Percentiles rank a stretch among this genome's conserved stretches.
Conservation (phyloP, 2,888 invertebrate genomes). For the Teleiodes luculella region DNA sequence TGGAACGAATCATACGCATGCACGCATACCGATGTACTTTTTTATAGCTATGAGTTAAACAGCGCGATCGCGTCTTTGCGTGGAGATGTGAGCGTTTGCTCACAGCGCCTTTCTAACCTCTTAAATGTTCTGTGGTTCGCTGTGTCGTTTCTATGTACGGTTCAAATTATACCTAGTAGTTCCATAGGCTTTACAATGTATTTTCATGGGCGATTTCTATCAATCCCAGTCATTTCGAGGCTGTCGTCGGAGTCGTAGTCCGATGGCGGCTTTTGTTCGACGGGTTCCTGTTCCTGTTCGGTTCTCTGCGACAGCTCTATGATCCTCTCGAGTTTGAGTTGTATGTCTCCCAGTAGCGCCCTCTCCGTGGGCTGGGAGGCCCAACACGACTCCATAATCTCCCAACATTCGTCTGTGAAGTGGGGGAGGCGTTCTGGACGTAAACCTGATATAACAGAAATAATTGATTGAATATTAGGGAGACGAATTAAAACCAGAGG, state of each 20-base stretch:
- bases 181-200: no score
- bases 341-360: conserved; percentile 88
- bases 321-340: conserved; percentile 81
- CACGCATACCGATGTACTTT: no score
- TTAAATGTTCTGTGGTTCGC: no score
- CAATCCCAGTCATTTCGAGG: neutral
- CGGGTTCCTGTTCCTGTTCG: neutral
- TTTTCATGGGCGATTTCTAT: neutral
- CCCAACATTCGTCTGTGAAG: conserved; percentile 90
- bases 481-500: no score
- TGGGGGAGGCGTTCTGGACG: conserved; percentile 87
- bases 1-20: no score
- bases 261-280: neutral
- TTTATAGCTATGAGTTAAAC: no score
- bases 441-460: conserved; percentile 81
- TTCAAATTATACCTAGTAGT: neutral
- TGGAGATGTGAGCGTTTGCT: no score
- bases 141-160: no score
- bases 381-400: conserved; percentile 91
- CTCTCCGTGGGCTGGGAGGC: conserved; percentile 84
- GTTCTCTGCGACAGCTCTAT: conserved; percentile 31
- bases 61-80: no score
- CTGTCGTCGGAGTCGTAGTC: conserved; percentile 4
- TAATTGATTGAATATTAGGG: no score
- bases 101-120: no score